Conservation (phyloP, 2,888 invertebrate genomes). For the Drosophila macrospina region DNA sequence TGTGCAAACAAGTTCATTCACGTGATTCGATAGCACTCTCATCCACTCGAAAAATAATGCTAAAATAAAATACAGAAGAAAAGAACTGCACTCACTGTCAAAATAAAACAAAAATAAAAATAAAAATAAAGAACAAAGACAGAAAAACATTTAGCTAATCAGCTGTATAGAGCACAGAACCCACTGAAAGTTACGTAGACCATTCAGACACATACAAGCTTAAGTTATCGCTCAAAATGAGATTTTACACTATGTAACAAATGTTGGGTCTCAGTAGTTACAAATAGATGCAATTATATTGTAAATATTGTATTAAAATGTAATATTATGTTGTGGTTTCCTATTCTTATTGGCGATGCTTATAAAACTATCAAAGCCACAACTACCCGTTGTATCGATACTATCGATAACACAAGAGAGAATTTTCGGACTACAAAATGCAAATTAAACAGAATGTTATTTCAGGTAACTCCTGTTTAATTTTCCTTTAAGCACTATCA, state of each 20-base stretch:
- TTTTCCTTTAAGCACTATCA: no score
- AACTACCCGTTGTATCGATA: not conserved
- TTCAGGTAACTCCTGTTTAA: no score
- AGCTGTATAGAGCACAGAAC: slow-evolving; percentile 45
- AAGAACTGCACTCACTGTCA: slow-evolving; percentile 21
- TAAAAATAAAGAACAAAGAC: slow-evolving; percentile 13
- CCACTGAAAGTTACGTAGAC: slow-evolving; percentile 45
- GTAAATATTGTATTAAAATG: not conserved
- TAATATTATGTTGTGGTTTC: not conserved
- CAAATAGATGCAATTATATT: not conserved
- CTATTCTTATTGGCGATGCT: not conserved
- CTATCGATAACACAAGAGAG: not conserved
- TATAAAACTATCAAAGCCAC: not conserved
- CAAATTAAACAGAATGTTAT: no score
- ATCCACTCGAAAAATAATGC: slow-evolving; percentile 15
- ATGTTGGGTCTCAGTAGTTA: not conserved
- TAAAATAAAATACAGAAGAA: slow-evolving; percentile 8
- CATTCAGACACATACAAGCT: slow-evolving; percentile 15
- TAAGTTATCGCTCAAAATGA: slow-evolving; percentile 21
- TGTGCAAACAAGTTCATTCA: slow-evolving; percentile 72
- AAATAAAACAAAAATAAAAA: slow-evolving; percentile 39
- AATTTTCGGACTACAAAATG: no score
- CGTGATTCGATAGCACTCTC: slow-evolving; percentile 47
- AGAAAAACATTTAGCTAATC: slow-evolving; percentile 56
- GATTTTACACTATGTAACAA: slow-evolving; percentile 36